Evolutionary conservation across 2,888 invertebrate species (phyloP), one percentile per base, ranked within the genome.

Genomic region (Drosophila stalkeri): DNA sequence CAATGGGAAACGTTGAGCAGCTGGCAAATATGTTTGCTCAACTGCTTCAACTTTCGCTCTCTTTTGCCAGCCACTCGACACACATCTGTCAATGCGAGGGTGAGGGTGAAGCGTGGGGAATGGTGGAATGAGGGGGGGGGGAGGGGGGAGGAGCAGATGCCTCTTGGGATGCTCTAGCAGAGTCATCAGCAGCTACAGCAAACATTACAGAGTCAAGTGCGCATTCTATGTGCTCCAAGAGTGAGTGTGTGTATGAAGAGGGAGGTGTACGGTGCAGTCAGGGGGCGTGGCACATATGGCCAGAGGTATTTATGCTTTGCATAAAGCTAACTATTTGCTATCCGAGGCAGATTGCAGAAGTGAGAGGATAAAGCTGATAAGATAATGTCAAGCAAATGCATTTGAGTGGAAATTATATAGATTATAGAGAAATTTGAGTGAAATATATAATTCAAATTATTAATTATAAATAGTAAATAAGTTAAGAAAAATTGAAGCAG

Each of bases 31-130:
- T 77, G 81, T 81, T 73, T 82, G 74, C 74, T 39, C 60, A 83
- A 73, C 66, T 69, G 57, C 77, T 76, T 60, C 63, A 79, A 86
- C 81, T 83, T 86, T 82, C 83, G 64, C 81, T 82, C 84, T 81
- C 78, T 70, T 68, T 71, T 46, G 63, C 35, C 35, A 68, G 60
- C 56, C 83, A 77, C 84, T 82, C 75, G 82, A 82, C 82, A 84
- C 65, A 82, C 63, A 78, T 86, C 49, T 64, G 31, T 46, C 73
- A 77, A 51, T 63, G 59, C 3, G 11, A 2, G 16, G 8, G 20
- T 8, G 27, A 14, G 18, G 33, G 33, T 7, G 33, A n/a, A n/a
- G n/a, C n/a, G n/a, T n/a, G n/a, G n/a, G n/a, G n/a, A n/a, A n/a
- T n/a, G n/a, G n/a, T n/a, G 9, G 12, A 5, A 6, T 3, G 18